These are phyloP conservation scores for Argynnis bischoffii DNA, from an alignment of 2,888 invertebrate species.

Conservation along the genomic window DNA sequence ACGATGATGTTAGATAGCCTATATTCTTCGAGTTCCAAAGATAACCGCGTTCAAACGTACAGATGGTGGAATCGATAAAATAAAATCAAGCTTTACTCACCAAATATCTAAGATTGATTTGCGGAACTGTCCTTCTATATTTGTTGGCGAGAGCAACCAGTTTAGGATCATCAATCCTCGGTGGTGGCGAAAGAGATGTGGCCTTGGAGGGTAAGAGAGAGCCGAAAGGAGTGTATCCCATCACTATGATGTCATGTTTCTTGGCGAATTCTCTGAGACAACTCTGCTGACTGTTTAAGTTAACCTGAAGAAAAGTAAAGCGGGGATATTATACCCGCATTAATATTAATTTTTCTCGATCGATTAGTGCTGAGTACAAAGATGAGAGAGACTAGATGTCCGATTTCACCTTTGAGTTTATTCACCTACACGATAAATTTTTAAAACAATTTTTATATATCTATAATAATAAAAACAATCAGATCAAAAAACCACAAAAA, in stretches of 20 bases:
- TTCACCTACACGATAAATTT: too few relatives aligned
- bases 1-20: too few relatives aligned
- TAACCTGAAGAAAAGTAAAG: conserved; percentile 56
- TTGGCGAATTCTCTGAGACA: conserved; percentile 86
- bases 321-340: not conserved
- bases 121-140: conserved; percentile 85
- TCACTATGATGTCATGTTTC: conserved; percentile 84
- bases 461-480: too few relatives aligned
- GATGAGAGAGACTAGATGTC: too few relatives aligned
- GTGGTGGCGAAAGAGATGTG: conserved; percentile 71
- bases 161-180: conserved; percentile 78
- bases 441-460: too few relatives aligned
- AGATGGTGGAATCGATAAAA: too few relatives aligned
- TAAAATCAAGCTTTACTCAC: conserved; percentile 59
- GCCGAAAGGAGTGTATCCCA: conserved; percentile 89
- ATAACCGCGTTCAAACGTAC: too few relatives aligned
- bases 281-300: conserved; percentile 88
- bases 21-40: too few relatives aligned
- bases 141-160: conserved; percentile 81
- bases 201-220: conserved; percentile 69
- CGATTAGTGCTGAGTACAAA: too few relatives aligned
- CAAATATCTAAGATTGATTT: conserved; percentile 85
- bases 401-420: too few relatives aligned
- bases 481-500: too few relatives aligned
- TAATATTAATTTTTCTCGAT: not conserved